Evolutionary conservation across 2,888 invertebrate genomes (phyloP), one percentile per base, ranked within the genome.

Genomic region (Leptinotarsa juncta): DNA sequence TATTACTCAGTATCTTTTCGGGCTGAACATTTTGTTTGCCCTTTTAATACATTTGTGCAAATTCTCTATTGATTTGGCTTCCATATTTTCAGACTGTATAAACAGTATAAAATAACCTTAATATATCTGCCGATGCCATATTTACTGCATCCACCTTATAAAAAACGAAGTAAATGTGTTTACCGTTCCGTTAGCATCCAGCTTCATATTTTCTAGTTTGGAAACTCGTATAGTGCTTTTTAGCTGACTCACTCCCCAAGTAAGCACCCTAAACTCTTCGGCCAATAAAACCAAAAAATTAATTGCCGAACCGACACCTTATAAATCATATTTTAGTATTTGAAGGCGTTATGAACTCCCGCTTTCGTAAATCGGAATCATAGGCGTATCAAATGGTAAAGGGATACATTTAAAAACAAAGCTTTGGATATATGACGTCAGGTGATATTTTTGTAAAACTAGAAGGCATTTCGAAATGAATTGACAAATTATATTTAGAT

Each of bases 321-420:
- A 75, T 81, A 79, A 81, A 81, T 79, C 81, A 81, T 76, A 74
- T 74, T 78, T 77, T 72, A 76, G 70, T 65, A 65, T 71, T 51
- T 49, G 51, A 49, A n/a, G n/a, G 75, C 77, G 75, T 75, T 73
- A 75, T 79, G 77, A 78, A 76, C 75, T 73, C 68, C 70, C 69
- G 78, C 70, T 71, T 67, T 49, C 50, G 67, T 51, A 50, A 26
- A 42, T 51, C 51, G 20, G 16, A 7, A 1, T 32, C 62, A 62
- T 26, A 1, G 42, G 62, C 62, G 62, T 62, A 26, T 7, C 62
- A 62, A 42, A 7, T 5, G 4, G 14, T 12, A 1, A 32, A n/a
- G 14, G 2, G 1, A 20, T 3, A 53, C 2, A 53, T 51, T 16
- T 51, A 1, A 0, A 51, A 51, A 14, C n/a, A 16, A 51, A 51